Evolutionary conservation across 2,888 invertebrate species (phyloP).

Genomic region (Erebia aethiops): DNA sequence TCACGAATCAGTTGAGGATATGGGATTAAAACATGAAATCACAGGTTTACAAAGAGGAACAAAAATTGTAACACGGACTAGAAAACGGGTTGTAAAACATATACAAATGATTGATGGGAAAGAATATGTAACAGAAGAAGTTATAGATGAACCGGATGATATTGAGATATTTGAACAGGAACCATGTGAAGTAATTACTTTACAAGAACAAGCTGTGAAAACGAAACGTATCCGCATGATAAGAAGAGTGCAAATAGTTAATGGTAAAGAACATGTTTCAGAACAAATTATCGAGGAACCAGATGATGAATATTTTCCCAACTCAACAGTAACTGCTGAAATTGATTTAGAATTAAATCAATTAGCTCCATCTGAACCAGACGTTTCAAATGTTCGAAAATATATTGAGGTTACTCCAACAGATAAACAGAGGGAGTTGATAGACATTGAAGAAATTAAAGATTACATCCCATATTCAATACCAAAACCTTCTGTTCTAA

Average conservation of each 20-base stretch:
- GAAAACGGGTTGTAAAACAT: slow-evolving; percentile 87
- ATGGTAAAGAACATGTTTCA: slow-evolving; percentile 59
- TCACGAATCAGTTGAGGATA: neutral
- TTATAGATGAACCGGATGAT: slow-evolving; percentile 91
- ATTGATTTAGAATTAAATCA: slow-evolving; percentile 15
- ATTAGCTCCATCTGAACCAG: neutral
- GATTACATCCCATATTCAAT: neutral
- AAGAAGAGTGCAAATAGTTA: slow-evolving; percentile 86
- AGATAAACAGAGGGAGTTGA: neutral
- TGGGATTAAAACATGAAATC: neutral
- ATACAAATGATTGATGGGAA: slow-evolving; percentile 91
- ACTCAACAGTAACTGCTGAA: slow-evolving; percentile 25
- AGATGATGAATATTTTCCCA: slow-evolving; percentile 40
- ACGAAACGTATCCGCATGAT: slow-evolving; percentile 58
- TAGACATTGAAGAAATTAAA: neutral
- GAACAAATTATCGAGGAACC: slow-evolving; percentile 87
- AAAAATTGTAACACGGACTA: slow-evolving; percentile 4
- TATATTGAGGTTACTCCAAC: neutral
- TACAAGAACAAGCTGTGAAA: slow-evolving; percentile 55
- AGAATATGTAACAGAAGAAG: slow-evolving; percentile 77
- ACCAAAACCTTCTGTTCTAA: neutral
- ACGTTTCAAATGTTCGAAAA: neutral
- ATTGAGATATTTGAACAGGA: slow-evolving; percentile 87
- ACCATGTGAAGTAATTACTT: slow-evolving; percentile 46
- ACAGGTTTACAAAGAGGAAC: neutral